phyloP scores from a whole-genome alignment of 2,113 vertebrate genomes.

The Maccullochella peelii region DNA sequence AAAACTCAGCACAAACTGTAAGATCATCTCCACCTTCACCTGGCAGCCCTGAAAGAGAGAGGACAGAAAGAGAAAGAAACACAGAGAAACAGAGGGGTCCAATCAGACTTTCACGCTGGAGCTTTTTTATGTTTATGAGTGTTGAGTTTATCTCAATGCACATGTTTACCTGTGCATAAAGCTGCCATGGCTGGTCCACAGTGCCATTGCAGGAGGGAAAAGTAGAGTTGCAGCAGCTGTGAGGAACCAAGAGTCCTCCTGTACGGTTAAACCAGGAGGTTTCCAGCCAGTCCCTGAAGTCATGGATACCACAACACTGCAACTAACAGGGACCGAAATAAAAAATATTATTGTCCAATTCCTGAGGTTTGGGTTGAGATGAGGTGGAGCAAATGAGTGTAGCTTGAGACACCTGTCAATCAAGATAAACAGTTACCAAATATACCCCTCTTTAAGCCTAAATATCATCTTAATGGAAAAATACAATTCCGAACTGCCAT shows the following conservation, averaged over 20 bases:
- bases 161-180: conserved; percentile 68
- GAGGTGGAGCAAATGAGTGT: background rate
- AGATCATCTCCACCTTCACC: conserved; percentile 50
- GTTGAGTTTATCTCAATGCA: background rate
- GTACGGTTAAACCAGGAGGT: conserved; percentile 74
- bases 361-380: background rate
- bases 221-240: conserved; percentile 76
- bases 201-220: conserved; percentile 69
- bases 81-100: background rate
- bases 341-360: background rate
- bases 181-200: conserved; percentile 48
- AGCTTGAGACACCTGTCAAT: background rate
- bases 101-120: background rate
- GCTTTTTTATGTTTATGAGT: background rate
- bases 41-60: conserved; percentile 71
- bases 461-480: background rate
- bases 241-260: conserved; percentile 58
- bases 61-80: background rate
- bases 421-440: background rate
- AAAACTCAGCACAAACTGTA: conserved; percentile 55
- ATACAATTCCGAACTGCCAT: background rate
- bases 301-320: conserved; percentile 75
- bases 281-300: conserved; percentile 75
- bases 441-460: background rate
- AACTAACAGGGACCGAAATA: conserved; percentile 48